A percentile compares a stretch with the other conserved stretches of the same genome.
Evolutionary conservation across 2,113 vertebrate species (phyloP).

Genomic region (Arizona elegans): DNA sequence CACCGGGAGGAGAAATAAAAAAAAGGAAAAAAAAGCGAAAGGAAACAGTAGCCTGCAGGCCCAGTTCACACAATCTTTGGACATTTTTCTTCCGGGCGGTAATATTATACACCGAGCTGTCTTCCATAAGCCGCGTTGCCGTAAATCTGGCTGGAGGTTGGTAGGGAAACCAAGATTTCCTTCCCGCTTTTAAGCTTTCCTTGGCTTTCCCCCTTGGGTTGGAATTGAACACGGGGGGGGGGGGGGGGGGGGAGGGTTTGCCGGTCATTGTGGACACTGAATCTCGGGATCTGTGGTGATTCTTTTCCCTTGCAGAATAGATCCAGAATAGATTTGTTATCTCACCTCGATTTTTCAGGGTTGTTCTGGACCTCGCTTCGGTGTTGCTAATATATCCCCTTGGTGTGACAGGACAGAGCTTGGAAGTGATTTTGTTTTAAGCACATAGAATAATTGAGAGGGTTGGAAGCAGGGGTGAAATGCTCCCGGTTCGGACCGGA

Average conservation of each 20-base stretch:
- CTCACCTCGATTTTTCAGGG: no score
- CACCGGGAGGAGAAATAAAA: conserved; percentile 67
- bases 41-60: conserved; percentile 29
- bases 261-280: neutral
- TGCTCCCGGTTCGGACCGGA: no score
- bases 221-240: neutral
- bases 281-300: neutral
- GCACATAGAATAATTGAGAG: no score
- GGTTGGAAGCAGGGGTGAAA: no score
- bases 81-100: neutral
- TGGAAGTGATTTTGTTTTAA: neutral
- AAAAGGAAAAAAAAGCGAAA: conserved; percentile 50
- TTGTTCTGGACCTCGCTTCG: no score
- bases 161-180: neutral
- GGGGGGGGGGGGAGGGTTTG: no score
- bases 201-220: neutral
- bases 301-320: neutral
- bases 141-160: conserved; percentile 38
- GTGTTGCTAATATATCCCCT: neutral
- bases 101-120: conserved; percentile 35
- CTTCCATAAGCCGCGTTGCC: neutral
- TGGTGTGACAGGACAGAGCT: neutral
- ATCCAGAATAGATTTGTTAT: no score
- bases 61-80: conserved; percentile 10
- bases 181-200: no score